Evolutionary conservation across 2,797 vertebrate species (phyloP).

Genomic region (Enteromius viviparus): DNA sequence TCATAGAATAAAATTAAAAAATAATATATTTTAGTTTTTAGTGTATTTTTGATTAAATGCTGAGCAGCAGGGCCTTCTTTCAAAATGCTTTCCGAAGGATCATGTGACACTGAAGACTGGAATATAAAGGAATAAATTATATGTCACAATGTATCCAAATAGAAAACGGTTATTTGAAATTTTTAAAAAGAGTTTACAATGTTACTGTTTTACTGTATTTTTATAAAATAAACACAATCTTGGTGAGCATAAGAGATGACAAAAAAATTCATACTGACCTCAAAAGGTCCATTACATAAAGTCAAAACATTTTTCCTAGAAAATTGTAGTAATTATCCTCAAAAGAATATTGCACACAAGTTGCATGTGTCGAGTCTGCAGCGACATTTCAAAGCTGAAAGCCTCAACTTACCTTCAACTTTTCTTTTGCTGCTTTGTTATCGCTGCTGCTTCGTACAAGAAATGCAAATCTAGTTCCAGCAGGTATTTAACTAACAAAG

Average conservation of each 20-base stretch:
- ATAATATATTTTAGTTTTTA: neutral
- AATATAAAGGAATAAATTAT: neutral
- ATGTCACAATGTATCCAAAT: neutral
- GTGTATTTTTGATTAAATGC: no score
- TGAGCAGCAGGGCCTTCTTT: neutral
- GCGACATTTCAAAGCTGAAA: neutral
- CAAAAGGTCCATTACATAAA: neutral
- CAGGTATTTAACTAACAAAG: conserved; percentile 23
- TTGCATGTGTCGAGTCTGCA: neutral
- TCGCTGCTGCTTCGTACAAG: neutral
- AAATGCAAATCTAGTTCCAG: conserved; percentile 10
- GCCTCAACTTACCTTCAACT: conserved; percentile 3
- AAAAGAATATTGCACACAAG: neutral
- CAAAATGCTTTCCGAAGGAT: neutral
- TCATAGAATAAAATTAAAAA: neutral
- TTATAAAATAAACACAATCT: neutral
- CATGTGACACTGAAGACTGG: neutral
- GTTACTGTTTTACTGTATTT: neutral
- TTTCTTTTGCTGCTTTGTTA: neutral
- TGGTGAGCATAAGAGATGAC: neutral
- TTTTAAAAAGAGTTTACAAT: neutral
- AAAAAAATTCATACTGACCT: neutral
- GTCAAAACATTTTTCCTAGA: neutral
- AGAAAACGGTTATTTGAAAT: neutral
- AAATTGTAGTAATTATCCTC: neutral